A percentile compares a stretch with the other conserved stretches of the same genome.
phyloP scores from a whole-genome alignment of 1,140 invertebrate genomes.

The Orchestia grillus region DNA sequence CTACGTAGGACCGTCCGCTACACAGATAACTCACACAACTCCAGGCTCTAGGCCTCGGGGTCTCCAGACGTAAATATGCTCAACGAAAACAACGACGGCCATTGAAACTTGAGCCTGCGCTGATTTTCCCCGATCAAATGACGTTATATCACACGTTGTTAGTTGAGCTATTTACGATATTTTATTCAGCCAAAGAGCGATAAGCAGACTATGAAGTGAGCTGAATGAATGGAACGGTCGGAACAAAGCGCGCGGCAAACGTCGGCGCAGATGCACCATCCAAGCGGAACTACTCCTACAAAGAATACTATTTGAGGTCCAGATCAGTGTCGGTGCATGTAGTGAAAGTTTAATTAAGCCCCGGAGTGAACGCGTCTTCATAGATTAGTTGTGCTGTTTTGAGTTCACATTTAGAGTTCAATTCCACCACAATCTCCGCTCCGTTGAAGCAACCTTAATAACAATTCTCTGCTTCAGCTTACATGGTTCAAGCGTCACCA shows the following conservation, averaged over 20 bases:
- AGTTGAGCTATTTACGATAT: not conserved
- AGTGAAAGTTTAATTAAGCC: not conserved
- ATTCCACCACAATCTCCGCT: not conserved
- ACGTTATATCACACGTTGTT: not conserved
- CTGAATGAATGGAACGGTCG: not conserved
- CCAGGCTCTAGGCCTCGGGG: not conserved
- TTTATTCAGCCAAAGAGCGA: not conserved
- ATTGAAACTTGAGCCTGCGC: not conserved
- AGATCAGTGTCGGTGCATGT: not conserved
- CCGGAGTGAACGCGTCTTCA: not conserved
- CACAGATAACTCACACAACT: conserved; percentile 39
- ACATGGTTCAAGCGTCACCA: not conserved
- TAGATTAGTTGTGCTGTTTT: not conserved
- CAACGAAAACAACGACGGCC: not conserved
- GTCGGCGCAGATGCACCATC: not conserved
- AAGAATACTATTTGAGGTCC: not conserved
- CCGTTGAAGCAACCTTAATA: not conserved
- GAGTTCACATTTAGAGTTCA: not conserved
- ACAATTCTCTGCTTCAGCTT: not conserved
- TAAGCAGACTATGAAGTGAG: not conserved
- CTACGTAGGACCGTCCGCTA: not conserved
- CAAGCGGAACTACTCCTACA: not conserved
- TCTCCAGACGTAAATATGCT: not conserved
- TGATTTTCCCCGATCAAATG: not conserved
- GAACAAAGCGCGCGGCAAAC: not conserved